These are phyloP conservation scores for Aphis craccivora DNA, from an alignment of 1,140 invertebrate genomes.

Conservation along the genomic window DNA sequence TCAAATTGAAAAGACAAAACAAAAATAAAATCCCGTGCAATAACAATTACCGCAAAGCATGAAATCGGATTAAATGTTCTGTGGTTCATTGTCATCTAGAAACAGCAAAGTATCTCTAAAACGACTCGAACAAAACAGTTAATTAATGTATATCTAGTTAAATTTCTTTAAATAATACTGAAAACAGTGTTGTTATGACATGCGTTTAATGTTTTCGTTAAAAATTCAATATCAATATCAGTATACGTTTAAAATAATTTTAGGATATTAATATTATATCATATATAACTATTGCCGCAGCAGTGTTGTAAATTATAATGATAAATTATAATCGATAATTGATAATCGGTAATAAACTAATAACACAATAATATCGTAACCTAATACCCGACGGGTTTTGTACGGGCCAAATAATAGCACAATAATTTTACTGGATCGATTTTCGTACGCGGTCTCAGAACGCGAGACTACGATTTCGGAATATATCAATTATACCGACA, in stretches of 20 bases:
- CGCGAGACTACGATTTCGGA: background rate
- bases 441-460: background rate
- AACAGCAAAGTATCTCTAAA: background rate
- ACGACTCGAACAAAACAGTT: background rate
- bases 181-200: rapidly evolving
- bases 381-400: too few species aligned
- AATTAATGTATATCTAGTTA: too few species aligned
- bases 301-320: background rate
- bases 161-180: too few species aligned
- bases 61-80: background rate
- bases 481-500: background rate
- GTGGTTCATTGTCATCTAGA: background rate
- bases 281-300: background rate
- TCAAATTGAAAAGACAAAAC: background rate
- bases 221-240: background rate
- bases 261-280: background rate
- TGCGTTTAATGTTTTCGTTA: background rate
- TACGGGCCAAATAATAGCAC: background rate
- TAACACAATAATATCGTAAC: too few species aligned
- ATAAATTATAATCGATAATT: background rate
- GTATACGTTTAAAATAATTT: background rate
- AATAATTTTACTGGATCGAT: background rate
- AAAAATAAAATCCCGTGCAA: background rate
- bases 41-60: background rate
- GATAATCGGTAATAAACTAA: too few species aligned